Conservation (phyloP, 2,113 vertebrate genomes). For the Murina feae region DNA sequence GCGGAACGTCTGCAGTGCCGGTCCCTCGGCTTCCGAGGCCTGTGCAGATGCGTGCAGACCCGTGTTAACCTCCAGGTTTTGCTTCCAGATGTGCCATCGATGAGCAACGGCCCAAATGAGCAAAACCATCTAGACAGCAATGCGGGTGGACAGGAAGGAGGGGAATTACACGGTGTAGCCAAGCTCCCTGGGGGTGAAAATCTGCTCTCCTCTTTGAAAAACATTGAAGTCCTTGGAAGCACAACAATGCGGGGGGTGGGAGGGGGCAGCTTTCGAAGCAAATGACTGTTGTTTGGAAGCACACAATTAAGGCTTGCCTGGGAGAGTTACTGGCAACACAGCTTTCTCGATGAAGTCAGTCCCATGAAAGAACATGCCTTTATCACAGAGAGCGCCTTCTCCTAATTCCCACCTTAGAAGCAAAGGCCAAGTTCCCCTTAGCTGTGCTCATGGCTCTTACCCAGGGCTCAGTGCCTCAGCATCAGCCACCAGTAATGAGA, state of each 20-base stretch:
- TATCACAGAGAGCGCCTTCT: not conserved
- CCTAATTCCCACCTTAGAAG: conserved; percentile 4
- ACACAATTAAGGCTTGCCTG: not conserved
- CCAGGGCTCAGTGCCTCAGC: not conserved
- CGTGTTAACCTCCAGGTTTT: conserved; percentile 29
- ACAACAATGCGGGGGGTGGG: not conserved
- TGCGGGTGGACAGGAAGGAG: conserved; percentile 14
- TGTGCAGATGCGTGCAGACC: conserved; percentile 55
- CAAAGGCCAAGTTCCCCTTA: not conserved
- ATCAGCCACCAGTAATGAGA: not conserved
- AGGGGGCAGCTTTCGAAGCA: too few relatives aligned
- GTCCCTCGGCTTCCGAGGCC: conserved; percentile 58
- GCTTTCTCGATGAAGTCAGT: conserved; percentile 52
- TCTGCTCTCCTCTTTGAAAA: not conserved
- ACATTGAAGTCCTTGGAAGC: conserved; percentile 18
- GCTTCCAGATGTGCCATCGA: conserved; percentile 60
- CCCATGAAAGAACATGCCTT: not conserved
- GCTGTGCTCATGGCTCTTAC: not conserved
- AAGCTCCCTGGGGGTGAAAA: conserved; percentile 15
- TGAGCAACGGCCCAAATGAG: conserved; percentile 54
- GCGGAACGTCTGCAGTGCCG: conserved; percentile 73
- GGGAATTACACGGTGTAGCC: conserved; percentile 30
- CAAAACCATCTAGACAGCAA: not conserved
- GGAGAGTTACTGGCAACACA: conserved; percentile 24
- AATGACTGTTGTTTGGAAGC: conserved; percentile 18